phyloP scores from a whole-genome alignment of 2,888 invertebrate genomes.

The Patella ulyssiponensis region DNA sequence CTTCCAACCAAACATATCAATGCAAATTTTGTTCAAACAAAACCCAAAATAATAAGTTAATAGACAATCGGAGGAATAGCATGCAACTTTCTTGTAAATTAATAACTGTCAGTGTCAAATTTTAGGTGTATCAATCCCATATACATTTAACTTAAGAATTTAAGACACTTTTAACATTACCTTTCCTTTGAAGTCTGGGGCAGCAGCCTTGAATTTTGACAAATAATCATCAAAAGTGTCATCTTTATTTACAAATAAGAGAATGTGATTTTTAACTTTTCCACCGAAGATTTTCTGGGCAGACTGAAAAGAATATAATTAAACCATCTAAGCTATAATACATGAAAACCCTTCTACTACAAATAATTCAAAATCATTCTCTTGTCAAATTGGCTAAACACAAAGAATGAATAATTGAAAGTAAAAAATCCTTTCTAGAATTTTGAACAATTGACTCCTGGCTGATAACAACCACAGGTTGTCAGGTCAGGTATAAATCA shows the following conservation, averaged over 20 bases:
- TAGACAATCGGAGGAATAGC: neutral
- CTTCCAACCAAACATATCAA: neutral
- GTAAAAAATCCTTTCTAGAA: too few relatives aligned
- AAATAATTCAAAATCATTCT: too few relatives aligned
- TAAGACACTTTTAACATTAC: constrained; percentile 64
- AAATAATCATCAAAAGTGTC: constrained; percentile 85
- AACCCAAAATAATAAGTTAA: neutral
- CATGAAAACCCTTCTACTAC: neutral
- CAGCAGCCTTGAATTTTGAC: constrained; percentile 85
- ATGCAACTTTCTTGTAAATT: too few relatives aligned
- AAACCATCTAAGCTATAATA: neutral
- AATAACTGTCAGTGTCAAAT: neutral
- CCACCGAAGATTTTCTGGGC: constrained; percentile 99
- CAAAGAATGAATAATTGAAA: too few relatives aligned
- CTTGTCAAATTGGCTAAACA: too few relatives aligned
- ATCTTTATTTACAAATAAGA: constrained; percentile 87
- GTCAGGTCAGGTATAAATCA: too few relatives aligned
- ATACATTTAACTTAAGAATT: neutral
- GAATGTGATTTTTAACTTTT: constrained; percentile 95
- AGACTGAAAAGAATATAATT: constrained; percentile 74
- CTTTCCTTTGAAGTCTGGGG: constrained; percentile 91
- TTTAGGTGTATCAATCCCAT: neutral
- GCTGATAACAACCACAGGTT: too few relatives aligned
- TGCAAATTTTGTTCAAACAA: neutral
- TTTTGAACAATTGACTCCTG: too few relatives aligned